These are phyloP conservation scores for Perdix hodgsoniae DNA, from an alignment of 2,797 vertebrate species.

Conservation along the genomic window DNA sequence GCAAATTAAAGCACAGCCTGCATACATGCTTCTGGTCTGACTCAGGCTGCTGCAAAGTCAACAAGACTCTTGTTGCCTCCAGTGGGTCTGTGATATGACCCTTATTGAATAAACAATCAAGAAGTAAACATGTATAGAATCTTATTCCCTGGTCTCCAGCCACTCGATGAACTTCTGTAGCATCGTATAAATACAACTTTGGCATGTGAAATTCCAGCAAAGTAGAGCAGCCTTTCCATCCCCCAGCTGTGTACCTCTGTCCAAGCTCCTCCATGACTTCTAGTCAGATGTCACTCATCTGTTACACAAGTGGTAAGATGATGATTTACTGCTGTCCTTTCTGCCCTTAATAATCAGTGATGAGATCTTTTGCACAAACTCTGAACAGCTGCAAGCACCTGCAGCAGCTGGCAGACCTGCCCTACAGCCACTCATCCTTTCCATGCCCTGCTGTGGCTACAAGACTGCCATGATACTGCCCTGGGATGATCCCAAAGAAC, in stretches of 20 bases:
- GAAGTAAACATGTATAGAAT: constrained; percentile 15
- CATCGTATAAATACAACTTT: not conserved
- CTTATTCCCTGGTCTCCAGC: constrained; percentile 37
- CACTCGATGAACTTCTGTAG: constrained; percentile 24
- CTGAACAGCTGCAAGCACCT: not conserved
- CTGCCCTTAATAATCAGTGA: not conserved
- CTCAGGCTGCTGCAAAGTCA: constrained; percentile 34
- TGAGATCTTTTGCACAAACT: not conserved
- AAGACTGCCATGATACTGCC: not conserved
- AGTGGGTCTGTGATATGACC: constrained; percentile 1
- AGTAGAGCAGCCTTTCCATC: not conserved
- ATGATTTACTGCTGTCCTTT: not conserved
- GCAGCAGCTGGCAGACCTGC: not conserved
- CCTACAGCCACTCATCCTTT: not conserved
- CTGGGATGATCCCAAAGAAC: not conserved
- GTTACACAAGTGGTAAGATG: not conserved
- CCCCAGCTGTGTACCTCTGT: not conserved
- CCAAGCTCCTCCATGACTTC: not conserved
- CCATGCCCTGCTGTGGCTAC: not conserved
- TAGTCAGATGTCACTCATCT: not conserved
- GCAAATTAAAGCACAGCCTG: not conserved
- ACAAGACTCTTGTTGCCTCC: not conserved
- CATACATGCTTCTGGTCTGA: not conserved
- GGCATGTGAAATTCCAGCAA: not conserved
- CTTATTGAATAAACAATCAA: constrained; percentile 47